A percentile compares a stretch with the other conserved stretches of the same genome.
These are phyloP conservation scores for Cydia splendana DNA, from an alignment of 1,140 invertebrate species.

Conservation along the genomic window DNA sequence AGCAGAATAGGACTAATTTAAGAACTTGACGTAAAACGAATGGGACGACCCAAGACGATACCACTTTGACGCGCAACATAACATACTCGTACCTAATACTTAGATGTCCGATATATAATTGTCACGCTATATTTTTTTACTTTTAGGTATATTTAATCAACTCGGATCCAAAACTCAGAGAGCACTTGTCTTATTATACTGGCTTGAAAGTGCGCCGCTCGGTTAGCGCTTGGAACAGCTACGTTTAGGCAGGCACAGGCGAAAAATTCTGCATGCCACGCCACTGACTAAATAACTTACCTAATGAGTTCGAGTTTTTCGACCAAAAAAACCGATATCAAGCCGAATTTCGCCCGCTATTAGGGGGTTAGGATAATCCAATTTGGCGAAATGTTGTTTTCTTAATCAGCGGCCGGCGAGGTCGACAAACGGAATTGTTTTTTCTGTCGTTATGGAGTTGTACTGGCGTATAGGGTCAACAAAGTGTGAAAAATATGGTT, in stretches of 20 bases:
- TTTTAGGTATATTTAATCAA: too few relatives aligned
- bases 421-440: background rate
- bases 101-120: too few relatives aligned
- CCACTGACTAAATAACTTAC: constrained; percentile 62
- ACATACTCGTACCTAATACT: too few relatives aligned
- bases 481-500: background rate
- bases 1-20: too few relatives aligned
- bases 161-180: too few relatives aligned
- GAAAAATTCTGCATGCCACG: constrained; percentile 72
- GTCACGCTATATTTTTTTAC: too few relatives aligned
- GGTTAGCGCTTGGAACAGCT: background rate
- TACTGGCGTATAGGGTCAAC: background rate
- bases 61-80: too few relatives aligned
- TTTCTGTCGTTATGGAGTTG: background rate
- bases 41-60: too few relatives aligned
- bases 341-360: constrained; percentile 2
- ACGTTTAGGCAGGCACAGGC: constrained; percentile 50
- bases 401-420: constrained; percentile 1
- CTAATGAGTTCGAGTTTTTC: constrained; percentile 49
- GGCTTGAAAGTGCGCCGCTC: background rate
- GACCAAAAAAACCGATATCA: constrained; percentile 7
- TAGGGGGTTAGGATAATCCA: constrained; percentile 14
- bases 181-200: too few relatives aligned
- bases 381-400: constrained; percentile 28
- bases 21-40: too few relatives aligned